Conservation (phyloP, 2,113 vertebrate species). For the Mungos mungo region DNA sequence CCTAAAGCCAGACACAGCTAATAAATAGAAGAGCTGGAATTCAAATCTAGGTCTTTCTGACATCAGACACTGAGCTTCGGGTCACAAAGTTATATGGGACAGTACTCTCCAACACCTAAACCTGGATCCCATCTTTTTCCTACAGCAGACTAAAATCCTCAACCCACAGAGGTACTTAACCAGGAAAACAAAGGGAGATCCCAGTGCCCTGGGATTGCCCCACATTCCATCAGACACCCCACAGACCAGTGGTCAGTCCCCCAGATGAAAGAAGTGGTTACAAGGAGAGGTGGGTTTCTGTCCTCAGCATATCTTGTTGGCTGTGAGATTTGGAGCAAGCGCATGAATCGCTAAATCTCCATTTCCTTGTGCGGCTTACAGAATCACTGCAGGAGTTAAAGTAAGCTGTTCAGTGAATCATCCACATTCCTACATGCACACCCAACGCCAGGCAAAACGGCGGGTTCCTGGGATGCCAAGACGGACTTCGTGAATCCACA, state of each 20-base stretch:
- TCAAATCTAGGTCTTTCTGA: background rate
- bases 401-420: background rate
- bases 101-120: background rate
- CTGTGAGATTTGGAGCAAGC: background rate
- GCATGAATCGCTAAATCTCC: background rate
- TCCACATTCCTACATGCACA: accelerated
- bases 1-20: constrained; percentile 15
- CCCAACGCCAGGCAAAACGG: background rate
- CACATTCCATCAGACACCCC: background rate
- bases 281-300: background rate
- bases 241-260: background rate
- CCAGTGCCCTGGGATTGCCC: background rate
- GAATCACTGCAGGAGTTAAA: background rate
- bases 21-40: background rate
- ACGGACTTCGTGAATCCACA: background rate
- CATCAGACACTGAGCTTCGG: background rate
- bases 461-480: background rate
- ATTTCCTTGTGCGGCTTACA: background rate
- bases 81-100: background rate
- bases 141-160: background rate
- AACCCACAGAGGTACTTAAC: background rate
- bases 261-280: background rate
- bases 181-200: background rate
- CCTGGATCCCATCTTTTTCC: too few species aligned
- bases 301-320: background rate